Conservation (phyloP, 2,888 invertebrate genomes). For the Torymus auratus region DNA sequence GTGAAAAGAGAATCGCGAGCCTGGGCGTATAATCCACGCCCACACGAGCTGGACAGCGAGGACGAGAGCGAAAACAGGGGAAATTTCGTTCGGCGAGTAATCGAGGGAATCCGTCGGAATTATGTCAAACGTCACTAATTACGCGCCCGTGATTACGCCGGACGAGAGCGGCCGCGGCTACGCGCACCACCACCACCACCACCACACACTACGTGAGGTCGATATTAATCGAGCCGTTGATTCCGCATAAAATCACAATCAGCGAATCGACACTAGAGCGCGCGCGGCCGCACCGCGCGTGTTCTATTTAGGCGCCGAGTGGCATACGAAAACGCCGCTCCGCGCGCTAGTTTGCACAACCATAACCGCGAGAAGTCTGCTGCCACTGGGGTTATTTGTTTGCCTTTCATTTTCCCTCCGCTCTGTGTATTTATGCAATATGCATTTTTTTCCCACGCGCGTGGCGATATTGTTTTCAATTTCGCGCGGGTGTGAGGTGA, state of each 20-base stretch:
- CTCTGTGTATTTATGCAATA: constrained; percentile 57
- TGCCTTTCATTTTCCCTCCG: constrained; percentile 16
- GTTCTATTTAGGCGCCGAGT: constrained; percentile 39
- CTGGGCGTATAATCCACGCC: no score
- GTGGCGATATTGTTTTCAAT: constrained; percentile 67
- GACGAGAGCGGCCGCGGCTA: constrained; percentile 18
- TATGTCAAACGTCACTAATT: constrained; percentile 61
- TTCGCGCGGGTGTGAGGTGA: constrained; percentile 63
- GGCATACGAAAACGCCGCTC: constrained; percentile 9
- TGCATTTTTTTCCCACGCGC: constrained; percentile 52
- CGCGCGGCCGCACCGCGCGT: not conserved
- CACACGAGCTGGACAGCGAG: not conserved
- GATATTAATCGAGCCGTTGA: constrained; percentile 64
- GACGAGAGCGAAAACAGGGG: not conserved
- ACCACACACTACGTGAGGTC: constrained; percentile 61
- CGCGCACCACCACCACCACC: no score
- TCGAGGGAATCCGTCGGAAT: constrained; percentile 37
- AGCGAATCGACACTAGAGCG: constrained; percentile 57
- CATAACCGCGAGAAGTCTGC: constrained; percentile 39
- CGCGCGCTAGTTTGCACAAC: constrained; percentile 15
- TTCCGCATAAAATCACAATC: constrained; percentile 65
- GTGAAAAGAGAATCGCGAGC: no score
- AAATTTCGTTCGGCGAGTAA: constrained; percentile 22
- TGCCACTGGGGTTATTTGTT: constrained; percentile 22
- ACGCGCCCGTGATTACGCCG: constrained; percentile 62